Percentiles rank a stretch among this genome's conserved stretches.
phyloP scores from a whole-genome alignment of 2,113 vertebrate species.

The Sylvilagus bachmani region DNA sequence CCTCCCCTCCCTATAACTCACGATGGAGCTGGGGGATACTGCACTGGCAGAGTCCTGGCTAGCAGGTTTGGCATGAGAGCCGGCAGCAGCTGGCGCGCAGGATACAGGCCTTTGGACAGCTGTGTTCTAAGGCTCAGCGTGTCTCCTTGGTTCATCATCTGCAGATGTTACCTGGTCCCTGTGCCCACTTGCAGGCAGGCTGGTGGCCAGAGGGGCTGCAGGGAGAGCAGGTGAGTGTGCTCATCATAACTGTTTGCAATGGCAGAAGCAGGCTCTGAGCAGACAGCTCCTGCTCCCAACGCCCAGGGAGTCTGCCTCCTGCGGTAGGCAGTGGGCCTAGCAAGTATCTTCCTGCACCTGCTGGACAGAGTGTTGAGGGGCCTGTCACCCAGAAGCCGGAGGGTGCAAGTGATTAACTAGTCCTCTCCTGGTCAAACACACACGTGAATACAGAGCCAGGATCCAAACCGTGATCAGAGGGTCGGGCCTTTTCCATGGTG shows the following conservation, averaged over 20 bases:
- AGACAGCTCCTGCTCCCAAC: neutral
- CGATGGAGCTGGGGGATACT: too few species aligned
- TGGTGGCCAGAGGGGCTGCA: neutral
- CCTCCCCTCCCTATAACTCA: too few species aligned
- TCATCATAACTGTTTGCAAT: neutral
- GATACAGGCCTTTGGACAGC: neutral
- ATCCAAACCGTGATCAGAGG: neutral
- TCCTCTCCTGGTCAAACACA: neutral
- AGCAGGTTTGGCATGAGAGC: rapidly evolving
- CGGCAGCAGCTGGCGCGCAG: rapidly evolving
- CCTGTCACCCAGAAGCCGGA: neutral
- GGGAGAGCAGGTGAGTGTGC: neutral
- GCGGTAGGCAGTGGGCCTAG: too few species aligned
- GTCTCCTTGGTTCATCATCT: neutral
- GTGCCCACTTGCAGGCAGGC: neutral
- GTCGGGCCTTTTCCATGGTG: neutral
- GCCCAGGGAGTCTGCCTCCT: neutral
- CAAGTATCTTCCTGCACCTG: too few species aligned
- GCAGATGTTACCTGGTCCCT: neutral
- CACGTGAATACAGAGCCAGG: neutral
- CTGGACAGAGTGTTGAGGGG: neutral
- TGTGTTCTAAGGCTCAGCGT: neutral
- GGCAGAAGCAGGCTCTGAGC: neutral
- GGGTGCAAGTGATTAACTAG: neutral
- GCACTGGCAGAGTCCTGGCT: too few species aligned